Base-by-base conservation (phyloP, 2,113 vertebrate species). In the Notarius quadriscutis region DNA sequence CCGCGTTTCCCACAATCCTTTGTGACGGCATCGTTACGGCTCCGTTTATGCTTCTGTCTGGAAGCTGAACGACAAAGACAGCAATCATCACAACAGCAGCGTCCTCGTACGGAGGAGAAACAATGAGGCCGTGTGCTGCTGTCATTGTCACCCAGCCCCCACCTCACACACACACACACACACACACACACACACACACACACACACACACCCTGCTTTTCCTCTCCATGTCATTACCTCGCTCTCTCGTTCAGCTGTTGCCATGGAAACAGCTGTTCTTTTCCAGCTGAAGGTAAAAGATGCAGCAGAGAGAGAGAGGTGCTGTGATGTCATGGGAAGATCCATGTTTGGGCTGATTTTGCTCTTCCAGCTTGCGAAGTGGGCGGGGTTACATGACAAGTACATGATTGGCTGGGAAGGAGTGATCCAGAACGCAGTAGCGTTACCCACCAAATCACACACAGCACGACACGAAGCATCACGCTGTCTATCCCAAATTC, bases 231-330 rank as follows among this genome's bases (percentile, higher is more conserved):
- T 90, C 89, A 85, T 90, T 88, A 90, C 77, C 72, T 86, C 60
- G 65, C 85, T 65, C 82, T 81, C 89, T 88, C 77, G 17, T 88
- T 82, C 82, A 11, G 14, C 85, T 88, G 89, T 90, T 90, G 87
- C 89, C 85, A 90, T 90, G 89, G 89, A 90, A 90, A 90, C 89
- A 88, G 87, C 82, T 90, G 89, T 90, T 90, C 87, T 90, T 90
- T 90, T 90, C 82, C 78, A 86, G 84, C 89, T 88, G 85, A 83
- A 90, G 89, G 85, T 90, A 89, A 86, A 79, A 79, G 80, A 87
- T 86, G 83, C 80, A 79, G 41, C 41, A 57, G 78, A 57, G 30
- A 50, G 77, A 51, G 84, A 58, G 83, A 65, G 87, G 60, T 84
- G 20, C 55, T 89, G 74, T 91, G 90, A 90, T 90, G 85, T 90